A percentile compares a stretch with the other conserved stretches of the same genome.
phyloP scores from a whole-genome alignment of 1,140 invertebrate species.

The Pogonus chalceus region DNA sequence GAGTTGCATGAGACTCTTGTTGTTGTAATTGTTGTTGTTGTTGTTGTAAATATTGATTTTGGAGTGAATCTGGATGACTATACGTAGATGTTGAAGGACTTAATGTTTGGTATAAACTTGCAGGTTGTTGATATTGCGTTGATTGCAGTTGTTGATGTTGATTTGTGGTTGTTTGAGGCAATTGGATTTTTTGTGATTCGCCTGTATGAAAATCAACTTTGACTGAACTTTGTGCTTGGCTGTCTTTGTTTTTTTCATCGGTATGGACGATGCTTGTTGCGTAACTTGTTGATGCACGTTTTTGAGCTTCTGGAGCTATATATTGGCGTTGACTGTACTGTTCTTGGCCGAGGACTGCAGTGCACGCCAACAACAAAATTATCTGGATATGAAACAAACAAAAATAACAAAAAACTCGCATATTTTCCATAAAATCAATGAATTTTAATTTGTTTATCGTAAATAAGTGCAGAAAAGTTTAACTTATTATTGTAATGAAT shows the following conservation, averaged over 20 bases:
- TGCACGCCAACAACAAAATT: not conserved
- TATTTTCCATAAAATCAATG: too few relatives aligned
- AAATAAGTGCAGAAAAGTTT: too few relatives aligned
- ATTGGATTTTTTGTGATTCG: too few relatives aligned
- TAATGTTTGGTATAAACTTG: not conserved
- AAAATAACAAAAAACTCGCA: too few relatives aligned
- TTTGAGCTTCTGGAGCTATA: not conserved
- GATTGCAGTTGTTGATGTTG: not conserved
- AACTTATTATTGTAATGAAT: too few relatives aligned
- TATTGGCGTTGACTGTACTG: not conserved
- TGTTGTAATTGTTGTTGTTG: not conserved
- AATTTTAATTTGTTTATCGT: too few relatives aligned
- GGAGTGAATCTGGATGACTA: not conserved
- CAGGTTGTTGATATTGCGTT: not conserved
- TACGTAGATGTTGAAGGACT: not conserved
- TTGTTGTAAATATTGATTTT: not conserved
- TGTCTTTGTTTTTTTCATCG: not conserved
- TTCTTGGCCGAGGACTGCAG: not conserved
- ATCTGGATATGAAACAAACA: too few relatives aligned
- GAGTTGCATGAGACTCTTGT: not conserved
- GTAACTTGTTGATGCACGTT: not conserved
- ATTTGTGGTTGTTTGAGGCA: not conserved
- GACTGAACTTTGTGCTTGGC: not conserved
- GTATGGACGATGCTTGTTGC: not conserved
- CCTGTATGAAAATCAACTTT: not conserved